Conservation (phyloP, 1,140 invertebrate genomes). For the Chlorops oryzae region DNA sequence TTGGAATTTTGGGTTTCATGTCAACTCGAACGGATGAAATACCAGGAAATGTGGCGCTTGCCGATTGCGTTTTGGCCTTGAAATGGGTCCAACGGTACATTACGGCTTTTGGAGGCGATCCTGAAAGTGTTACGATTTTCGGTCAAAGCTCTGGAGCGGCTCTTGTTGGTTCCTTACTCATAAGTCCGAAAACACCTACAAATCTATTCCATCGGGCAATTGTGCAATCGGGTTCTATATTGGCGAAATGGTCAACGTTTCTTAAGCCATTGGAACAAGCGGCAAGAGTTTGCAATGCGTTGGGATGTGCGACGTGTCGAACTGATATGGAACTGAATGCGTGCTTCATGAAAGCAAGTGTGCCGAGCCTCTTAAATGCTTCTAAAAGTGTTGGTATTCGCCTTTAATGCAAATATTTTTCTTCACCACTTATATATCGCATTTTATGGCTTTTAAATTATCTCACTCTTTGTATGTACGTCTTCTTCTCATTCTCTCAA, state of each 20-base stretch:
- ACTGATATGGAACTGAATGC: slow-evolving; percentile 12
- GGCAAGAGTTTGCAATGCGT: slow-evolving; percentile 21
- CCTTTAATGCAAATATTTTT: too few species aligned
- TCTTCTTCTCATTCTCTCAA: too few species aligned
- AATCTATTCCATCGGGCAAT: slow-evolving; percentile 32
- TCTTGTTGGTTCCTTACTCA: slow-evolving; percentile 29
- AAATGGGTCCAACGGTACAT: slow-evolving; percentile 61
- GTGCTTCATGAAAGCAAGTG: slow-evolving; percentile 23
- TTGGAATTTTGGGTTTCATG: slow-evolving; percentile 55
- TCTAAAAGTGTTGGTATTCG: too few species aligned
- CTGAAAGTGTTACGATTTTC: slow-evolving; percentile 48
- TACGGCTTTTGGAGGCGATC: slow-evolving; percentile 59
- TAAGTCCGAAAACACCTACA: slow-evolving; percentile 31
- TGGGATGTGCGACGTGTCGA: slow-evolving; percentile 24
- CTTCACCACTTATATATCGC: too few species aligned
- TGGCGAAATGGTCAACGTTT: slow-evolving; percentile 31
- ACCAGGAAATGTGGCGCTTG: slow-evolving; percentile 38
- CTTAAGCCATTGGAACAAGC: slow-evolving; percentile 26
- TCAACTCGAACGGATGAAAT: slow-evolving; percentile 40
- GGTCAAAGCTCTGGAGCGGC: slow-evolving; percentile 41
- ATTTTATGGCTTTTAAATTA: too few species aligned
- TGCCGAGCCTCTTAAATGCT: slow-evolving; percentile 24
- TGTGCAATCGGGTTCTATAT: slow-evolving; percentile 42
- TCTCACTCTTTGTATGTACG: too few species aligned
- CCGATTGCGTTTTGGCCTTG: slow-evolving; percentile 48